Base-by-base conservation (phyloP, 2,113 vertebrate species). In the Aldabrachelys gigantea region DNA sequence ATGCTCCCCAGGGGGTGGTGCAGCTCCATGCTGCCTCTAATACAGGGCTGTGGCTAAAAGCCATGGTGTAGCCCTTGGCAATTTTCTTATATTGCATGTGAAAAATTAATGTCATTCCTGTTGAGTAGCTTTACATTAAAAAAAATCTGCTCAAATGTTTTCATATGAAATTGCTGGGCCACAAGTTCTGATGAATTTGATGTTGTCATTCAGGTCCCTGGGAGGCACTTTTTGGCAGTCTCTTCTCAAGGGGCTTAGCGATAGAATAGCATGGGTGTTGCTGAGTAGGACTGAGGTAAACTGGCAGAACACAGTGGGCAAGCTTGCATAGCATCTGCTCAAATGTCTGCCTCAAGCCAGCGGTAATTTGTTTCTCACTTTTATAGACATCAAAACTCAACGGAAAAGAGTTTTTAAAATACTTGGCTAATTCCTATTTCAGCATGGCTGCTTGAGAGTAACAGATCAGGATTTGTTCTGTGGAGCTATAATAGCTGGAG, bases 61-160 rank as follows among this genome's bases (percentile, higher is more conserved):
- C 49, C n/a, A 84, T 84, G 29, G 17, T 9, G 12, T 44, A 78
- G 25, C 75, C 75, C 13, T 24, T 14, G 13, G 44, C 44, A 78
- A 78, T 47, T 78, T 72, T 38, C n/a, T 72, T 47, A 27, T 78
- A 47, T 84, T 85, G 47, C 3, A 50, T 2, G 8, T 84, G 83
- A 86, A 94, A 89, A 94, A 47, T 47, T 83, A 93, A 93, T 86
- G 94, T 80, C 44, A 93, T 47, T 10, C 1, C 24, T 84, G 6
- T 80, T 93, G 8, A 78, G 75, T 78, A 78, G 41, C 41, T 78
- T 78, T 47, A 29, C 25, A 12, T 78, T 44, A 76, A 44, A 76
- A 27, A 19, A 44, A 25, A n/a, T 14, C 72, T 29, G 75, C 47
- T 78, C 41, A 27, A 27, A 14, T 72, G 41, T 24, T 27, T 47